Conservation (phyloP, 2,888 invertebrate species). For the Conchocele bisecta region DNA sequence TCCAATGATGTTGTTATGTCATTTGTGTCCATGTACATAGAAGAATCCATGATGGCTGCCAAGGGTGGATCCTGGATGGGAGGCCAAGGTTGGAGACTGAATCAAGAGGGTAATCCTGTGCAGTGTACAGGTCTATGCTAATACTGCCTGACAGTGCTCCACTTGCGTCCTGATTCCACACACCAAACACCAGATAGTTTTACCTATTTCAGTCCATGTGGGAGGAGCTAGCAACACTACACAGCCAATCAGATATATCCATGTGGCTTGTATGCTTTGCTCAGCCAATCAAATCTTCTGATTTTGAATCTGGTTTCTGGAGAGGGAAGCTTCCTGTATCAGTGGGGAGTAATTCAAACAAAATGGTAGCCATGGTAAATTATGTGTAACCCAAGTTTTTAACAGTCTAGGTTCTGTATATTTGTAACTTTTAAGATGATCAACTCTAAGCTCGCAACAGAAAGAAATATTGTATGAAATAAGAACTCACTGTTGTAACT, state of each 20-base stretch:
- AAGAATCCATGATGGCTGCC: constrained; percentile 61
- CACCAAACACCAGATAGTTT: constrained; percentile 71
- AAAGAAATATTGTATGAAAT: too few species aligned
- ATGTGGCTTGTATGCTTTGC: constrained; percentile 45
- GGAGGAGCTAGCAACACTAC: constrained; percentile 63
- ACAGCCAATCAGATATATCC: constrained; percentile 70
- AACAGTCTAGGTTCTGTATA: too few species aligned
- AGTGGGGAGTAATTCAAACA: constrained; percentile 20
- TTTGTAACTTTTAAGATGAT: too few species aligned
- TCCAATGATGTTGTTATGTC: too few species aligned
- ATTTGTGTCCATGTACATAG: constrained; percentile 60
- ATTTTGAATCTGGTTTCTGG: constrained; percentile 61
- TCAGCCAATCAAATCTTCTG: constrained; percentile 57
- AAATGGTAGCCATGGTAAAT: too few species aligned
- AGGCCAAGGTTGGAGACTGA: constrained; percentile 15
- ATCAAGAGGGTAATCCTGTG: constrained; percentile 5
- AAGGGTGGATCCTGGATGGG: constrained; percentile 11
- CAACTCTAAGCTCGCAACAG: too few species aligned
- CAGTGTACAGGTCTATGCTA: constrained; percentile 59
- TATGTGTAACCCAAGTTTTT: too few species aligned
- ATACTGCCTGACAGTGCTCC: constrained; percentile 59
- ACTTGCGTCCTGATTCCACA: constrained; percentile 52
- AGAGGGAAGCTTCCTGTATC: constrained; percentile 52
- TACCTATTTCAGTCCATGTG: constrained; percentile 77
- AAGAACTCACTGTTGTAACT: too few species aligned